Conservation (phyloP, 2,888 invertebrate species). For the Tridacna gigas region DNA sequence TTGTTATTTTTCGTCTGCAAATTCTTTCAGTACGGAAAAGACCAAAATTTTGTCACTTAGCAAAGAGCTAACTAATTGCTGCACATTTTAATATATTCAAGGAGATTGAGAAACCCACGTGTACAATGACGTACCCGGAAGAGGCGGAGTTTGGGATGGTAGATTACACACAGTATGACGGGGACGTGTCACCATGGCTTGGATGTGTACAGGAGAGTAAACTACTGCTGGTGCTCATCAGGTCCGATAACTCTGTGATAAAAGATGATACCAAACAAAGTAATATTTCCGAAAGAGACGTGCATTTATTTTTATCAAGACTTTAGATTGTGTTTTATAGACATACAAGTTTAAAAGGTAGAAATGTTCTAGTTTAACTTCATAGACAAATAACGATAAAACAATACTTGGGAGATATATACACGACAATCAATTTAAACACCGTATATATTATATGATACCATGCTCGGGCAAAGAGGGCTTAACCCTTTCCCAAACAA, state of each 20-base stretch:
- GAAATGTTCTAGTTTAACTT: too few relatives aligned
- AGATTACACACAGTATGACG: neutral
- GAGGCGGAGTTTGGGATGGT: conserved; percentile 22
- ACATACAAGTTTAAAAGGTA: too few relatives aligned
- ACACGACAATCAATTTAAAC: too few relatives aligned
- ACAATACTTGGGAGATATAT: too few relatives aligned
- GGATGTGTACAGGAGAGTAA: conserved; percentile 3
- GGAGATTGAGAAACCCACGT: neutral
- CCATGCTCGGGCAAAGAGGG: too few relatives aligned
- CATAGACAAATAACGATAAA: too few relatives aligned
- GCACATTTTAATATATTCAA: neutral
- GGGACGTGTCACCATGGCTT: conserved; percentile 3
- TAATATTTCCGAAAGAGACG: neutral
- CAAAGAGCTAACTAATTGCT: too few relatives aligned
- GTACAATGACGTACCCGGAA: neutral
- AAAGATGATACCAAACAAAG: neutral
- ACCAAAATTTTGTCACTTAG: too few relatives aligned
- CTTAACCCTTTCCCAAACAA: too few relatives aligned
- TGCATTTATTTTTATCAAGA: neutral
- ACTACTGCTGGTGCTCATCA: conserved; percentile 1
- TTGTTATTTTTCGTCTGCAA: too few relatives aligned
- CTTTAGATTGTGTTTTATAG: neutral
- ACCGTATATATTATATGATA: too few relatives aligned
- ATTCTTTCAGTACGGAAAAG: too few relatives aligned
- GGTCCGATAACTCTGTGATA: neutral